Conservation (phyloP, 2,888 invertebrate species). For the Tortrix viridana region DNA sequence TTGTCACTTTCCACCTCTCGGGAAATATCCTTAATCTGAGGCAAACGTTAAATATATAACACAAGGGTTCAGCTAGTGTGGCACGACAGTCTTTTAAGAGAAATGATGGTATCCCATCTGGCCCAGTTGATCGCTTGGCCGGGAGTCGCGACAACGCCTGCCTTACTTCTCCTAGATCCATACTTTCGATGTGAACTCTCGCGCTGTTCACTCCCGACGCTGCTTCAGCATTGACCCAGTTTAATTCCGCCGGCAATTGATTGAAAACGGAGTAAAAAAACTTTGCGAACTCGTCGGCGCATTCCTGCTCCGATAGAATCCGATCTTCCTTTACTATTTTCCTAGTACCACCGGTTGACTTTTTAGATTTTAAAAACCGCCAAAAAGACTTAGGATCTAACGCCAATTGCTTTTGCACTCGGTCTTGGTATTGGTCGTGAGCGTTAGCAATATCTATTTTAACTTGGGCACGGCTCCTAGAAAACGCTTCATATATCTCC, state of each 20-base stretch:
- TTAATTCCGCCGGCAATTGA: conserved; percentile 10
- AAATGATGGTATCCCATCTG: conserved; percentile 1
- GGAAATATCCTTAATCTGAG: neutral
- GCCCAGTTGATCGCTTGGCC: neutral
- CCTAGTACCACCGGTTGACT: neutral
- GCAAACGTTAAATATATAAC: conserved; percentile 2
- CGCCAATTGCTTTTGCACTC: conserved; percentile 27
- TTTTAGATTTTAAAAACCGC: conserved; percentile 30
- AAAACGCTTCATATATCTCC: conserved; percentile 30
- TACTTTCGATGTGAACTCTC: conserved; percentile 1
- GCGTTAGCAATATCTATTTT: conserved; percentile 26
- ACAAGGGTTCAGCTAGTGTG: neutral
- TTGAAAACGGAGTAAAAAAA: conserved; percentile 37
- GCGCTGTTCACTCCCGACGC: conserved; percentile 7
- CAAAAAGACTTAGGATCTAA: conserved; percentile 40
- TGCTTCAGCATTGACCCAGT: conserved; percentile 14
- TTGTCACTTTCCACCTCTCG: neutral
- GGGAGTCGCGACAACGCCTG: neutral
- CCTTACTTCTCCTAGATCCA: neutral
- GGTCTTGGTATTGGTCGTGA: conserved; percentile 15
- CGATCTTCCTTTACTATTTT: conserved; percentile 25
- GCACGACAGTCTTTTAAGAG: neutral
- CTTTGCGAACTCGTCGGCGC: conserved; percentile 32
- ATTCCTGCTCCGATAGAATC: conserved; percentile 24
- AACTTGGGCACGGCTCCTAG: conserved; percentile 21